These are phyloP conservation scores for Scolopax rusticola DNA, from an alignment of 2,797 vertebrate species.

Conservation along the genomic window DNA sequence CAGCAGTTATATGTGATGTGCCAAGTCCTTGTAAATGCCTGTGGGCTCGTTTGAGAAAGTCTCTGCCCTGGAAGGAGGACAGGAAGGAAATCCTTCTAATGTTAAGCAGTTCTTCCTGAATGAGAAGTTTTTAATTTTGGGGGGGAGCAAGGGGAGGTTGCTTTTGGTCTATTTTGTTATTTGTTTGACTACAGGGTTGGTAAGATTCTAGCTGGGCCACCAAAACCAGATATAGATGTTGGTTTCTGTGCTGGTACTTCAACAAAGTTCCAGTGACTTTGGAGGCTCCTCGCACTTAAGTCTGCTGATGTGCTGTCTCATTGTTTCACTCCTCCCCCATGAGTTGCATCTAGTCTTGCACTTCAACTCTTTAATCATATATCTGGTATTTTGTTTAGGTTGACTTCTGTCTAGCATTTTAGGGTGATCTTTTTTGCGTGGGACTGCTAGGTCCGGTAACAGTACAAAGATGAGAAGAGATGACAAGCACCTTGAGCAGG, in stretches of 20 bases:
- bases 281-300: not conserved
- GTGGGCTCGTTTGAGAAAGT: not conserved
- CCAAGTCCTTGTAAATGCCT: not conserved
- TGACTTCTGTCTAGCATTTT: not conserved
- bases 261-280: not conserved
- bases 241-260: not conserved
- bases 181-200: not conserved
- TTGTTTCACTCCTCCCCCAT: not conserved
- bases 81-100: not conserved
- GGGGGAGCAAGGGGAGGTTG: not conserved
- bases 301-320: not conserved
- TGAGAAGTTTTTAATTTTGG: not conserved
- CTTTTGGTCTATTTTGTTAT: not conserved
- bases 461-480: not conserved
- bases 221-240: not conserved
- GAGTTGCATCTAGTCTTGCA: not conserved
- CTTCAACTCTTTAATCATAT: not conserved
- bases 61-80: not conserved
- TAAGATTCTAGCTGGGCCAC: not conserved
- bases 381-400: not conserved
- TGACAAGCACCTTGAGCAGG: not conserved
- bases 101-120: not conserved
- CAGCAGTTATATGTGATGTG: not conserved
- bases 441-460: not conserved
- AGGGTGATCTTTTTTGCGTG: not conserved